A percentile compares a stretch with the other conserved stretches of the same genome.
Evolutionary conservation across 2,113 vertebrate species (phyloP).

Genomic region (Apistogramma diplotaenia): DNA sequence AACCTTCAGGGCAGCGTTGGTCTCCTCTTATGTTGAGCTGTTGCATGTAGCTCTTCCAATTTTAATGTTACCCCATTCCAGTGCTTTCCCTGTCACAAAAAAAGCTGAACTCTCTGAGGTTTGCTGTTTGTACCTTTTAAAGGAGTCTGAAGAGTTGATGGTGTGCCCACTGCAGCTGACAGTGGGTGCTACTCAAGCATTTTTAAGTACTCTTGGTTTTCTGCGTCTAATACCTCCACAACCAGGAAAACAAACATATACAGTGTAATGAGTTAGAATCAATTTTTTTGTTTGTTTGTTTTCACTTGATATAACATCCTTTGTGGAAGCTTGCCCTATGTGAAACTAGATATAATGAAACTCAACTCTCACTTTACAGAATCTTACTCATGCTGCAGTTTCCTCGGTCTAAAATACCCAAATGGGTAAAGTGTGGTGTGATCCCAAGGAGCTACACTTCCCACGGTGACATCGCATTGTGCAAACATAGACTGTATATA

Average conservation of each 20-base stretch:
- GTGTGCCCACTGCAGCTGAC: constrained; percentile 41
- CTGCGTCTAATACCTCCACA: neutral
- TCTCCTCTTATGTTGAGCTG: neutral
- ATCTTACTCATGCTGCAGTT: neutral
- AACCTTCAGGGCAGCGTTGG: neutral
- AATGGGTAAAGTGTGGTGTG: neutral
- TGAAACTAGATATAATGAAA: neutral
- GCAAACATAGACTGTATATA: too few species aligned
- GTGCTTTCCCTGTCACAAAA: neutral
- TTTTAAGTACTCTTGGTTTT: neutral
- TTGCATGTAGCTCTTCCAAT: neutral
- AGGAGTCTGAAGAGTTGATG: constrained; percentile 7
- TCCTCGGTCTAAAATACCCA: neutral
- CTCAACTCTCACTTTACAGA: neutral
- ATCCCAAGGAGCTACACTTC: neutral
- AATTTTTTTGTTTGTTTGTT: neutral
- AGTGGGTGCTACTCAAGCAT: constrained; percentile 46
- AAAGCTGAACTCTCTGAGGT: neutral
- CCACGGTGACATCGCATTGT: too few species aligned
- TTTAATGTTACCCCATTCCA: neutral
- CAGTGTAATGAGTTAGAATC: neutral
- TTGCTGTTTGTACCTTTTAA: neutral
- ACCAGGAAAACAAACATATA: neutral
- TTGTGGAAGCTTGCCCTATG: neutral
- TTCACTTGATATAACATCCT: neutral